Base-by-base conservation (phyloP, 2,888 invertebrate species). In the Hipparchia sbordonii region DNA sequence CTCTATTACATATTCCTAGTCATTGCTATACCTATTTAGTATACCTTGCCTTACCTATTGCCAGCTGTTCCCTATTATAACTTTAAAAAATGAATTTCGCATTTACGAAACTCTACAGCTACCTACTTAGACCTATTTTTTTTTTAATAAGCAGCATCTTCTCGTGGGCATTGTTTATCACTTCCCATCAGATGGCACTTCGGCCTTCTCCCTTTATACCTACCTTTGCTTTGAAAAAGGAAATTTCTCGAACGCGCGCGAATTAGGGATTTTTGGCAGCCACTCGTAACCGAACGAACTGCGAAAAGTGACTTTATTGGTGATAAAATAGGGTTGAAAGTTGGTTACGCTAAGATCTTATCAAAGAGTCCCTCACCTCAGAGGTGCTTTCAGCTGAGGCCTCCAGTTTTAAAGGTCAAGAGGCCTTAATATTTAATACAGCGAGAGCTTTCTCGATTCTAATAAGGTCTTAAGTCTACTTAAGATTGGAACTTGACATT, bases 331-430 rank as follows among this genome's bases (percentile, higher is more conserved):
- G 6, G 51, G 48, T 52, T 52, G 6, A 52, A 51, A 52, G 10
- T 65, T 65, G 33, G 52, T 65, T 33, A 65, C 23, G 23, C 9
- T 12, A 12, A 12, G 33, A 33, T 12, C 52, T 65, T 65, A 52
- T 65, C 52, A 65, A 65, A 52, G 65, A 52, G 63, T 52, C 65
- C 65, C 52, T 10, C 23, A 23, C 65, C 51, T 23, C 48, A 23
- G 4, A 33, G 51, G 52, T 33, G 10, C 52, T 65, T 65, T 65
- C 65, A 65, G 65, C 65, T 65, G 65, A 52, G 65, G 65, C 13
- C 23, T 65, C 33, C 51, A 52, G 51, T 65, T 65, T 65, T 65
- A 52, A 65, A 65, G 65, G 65, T 65, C 52, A 65, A 65, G 52
- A 10, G 51, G 65, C 33, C 65, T 52, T 52, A 65, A 65, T 48